Evolutionary conservation across 2,113 vertebrate genomes (phyloP).

Genomic region (Thunnus thynnus): DNA sequence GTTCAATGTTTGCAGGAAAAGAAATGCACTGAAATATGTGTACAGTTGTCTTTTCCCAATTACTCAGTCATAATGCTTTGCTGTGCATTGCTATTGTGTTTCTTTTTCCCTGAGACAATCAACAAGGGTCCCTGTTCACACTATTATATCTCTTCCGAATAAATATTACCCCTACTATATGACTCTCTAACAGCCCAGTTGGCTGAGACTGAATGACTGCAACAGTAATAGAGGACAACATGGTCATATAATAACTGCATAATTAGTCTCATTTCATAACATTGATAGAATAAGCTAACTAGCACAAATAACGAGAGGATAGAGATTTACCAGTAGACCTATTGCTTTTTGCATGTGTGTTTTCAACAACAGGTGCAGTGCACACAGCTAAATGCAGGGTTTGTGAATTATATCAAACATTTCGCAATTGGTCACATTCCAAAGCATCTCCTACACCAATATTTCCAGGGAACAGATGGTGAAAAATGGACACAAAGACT

Average conservation of each 20-base stretch:
- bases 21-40: slow-evolving; percentile 1
- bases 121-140: background rate
- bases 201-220: slow-evolving; percentile 24
- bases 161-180: slow-evolving; percentile 32
- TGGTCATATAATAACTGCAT: slow-evolving; percentile 16
- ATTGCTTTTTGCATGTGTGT: slow-evolving; percentile 22
- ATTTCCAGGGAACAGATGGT: slow-evolving; percentile 73
- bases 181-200: slow-evolving; percentile 22
- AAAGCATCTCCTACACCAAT: slow-evolving; percentile 47
- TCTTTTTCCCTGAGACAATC: slow-evolving; percentile 12
- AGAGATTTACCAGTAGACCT: slow-evolving; percentile 32
- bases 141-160: slow-evolving; percentile 5
- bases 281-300: slow-evolving; percentile 14
- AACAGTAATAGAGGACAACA: slow-evolving; percentile 15
- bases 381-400: slow-evolving; percentile 32
- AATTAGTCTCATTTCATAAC: slow-evolving; percentile 38
- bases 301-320: slow-evolving; percentile 27
- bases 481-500: slow-evolving; percentile 66
- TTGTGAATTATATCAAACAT: slow-evolving; percentile 44
- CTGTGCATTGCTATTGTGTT: slow-evolving; percentile 12
- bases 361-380: slow-evolving; percentile 51
- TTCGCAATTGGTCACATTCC: slow-evolving; percentile 48
- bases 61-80: slow-evolving; percentile 21
- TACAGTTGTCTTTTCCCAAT: slow-evolving; percentile 3
- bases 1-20: slow-evolving; percentile 11